Conservation (phyloP, 2,113 vertebrate species). For the Opisthocomus hoazin region DNA sequence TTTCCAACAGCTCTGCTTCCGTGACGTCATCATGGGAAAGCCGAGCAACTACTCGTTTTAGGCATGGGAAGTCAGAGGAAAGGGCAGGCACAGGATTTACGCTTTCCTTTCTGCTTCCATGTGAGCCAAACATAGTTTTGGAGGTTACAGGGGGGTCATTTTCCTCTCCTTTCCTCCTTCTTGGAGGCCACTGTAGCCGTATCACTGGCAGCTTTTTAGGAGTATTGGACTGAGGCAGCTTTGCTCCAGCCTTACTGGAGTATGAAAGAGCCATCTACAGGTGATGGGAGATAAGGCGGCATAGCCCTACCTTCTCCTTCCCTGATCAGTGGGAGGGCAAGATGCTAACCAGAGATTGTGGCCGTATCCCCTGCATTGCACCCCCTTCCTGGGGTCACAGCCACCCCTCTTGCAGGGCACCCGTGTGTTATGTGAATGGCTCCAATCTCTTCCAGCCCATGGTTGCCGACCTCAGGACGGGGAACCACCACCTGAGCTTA, state of each 20-base stretch:
- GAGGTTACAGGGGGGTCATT: slow-evolving; percentile 37
- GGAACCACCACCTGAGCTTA: not conserved
- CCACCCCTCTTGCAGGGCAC: not conserved
- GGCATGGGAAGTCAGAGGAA: not conserved
- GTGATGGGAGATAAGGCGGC: slow-evolving; percentile 33
- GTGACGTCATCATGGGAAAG: not conserved
- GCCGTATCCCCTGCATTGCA: not conserved
- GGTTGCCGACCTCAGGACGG: not conserved
- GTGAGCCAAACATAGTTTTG: slow-evolving; percentile 30
- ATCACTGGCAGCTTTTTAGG: not conserved
- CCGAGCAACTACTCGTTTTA: not conserved
- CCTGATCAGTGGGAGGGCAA: accelerated
- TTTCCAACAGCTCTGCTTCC: not conserved
- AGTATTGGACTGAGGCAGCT: not conserved
- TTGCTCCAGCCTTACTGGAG: not conserved
- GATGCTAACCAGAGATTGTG: not conserved
- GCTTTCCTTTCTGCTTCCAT: slow-evolving; percentile 26
- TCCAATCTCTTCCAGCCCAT: not conserved
- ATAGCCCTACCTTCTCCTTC: not conserved
- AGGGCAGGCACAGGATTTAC: not conserved
- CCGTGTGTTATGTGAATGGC: accelerated
- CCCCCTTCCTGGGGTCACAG: not conserved
- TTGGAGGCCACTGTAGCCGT: not conserved
- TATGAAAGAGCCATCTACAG: slow-evolving; percentile 56
- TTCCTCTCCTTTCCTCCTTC: not conserved